Evolutionary conservation across 2,888 invertebrate species (phyloP).

Genomic region (Dugesia japonica): DNA sequence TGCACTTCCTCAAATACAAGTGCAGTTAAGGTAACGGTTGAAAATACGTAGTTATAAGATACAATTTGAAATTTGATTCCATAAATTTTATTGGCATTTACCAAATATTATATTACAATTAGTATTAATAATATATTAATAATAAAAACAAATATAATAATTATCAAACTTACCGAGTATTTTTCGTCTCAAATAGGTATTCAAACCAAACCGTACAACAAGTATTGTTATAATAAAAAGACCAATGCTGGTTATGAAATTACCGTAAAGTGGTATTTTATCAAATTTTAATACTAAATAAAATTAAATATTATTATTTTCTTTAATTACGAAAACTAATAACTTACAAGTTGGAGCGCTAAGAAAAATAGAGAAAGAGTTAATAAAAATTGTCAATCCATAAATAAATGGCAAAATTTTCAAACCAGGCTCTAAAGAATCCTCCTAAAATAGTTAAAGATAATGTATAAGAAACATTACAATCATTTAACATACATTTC

Average conservation of each 20-base stretch:
- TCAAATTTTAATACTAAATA: constrained; percentile 66
- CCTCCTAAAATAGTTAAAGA: constrained; percentile 49
- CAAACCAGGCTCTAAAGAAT: constrained; percentile 68
- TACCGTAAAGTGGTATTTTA: constrained; percentile 70
- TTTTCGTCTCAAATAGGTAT: constrained; percentile 62
- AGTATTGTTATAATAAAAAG: constrained; percentile 59
- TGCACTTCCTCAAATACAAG: too few species aligned
- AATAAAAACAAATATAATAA: too few species aligned
- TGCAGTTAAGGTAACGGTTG: too few species aligned
- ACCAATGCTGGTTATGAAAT: constrained; percentile 56
- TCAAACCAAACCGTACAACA: constrained; percentile 61
- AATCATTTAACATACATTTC: constrained; percentile 44
- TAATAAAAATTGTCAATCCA: constrained; percentile 72
- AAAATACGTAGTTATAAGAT: too few species aligned
- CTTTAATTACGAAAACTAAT: background rate
- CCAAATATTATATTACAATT: too few species aligned
- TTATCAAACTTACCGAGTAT: constrained; percentile 48
- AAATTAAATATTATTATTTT: background rate
- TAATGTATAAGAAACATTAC: too few species aligned
- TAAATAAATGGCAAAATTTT: constrained; percentile 75
- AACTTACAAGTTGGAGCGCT: constrained; percentile 74
- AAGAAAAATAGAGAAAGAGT: constrained; percentile 77
- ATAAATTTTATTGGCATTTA: too few species aligned
- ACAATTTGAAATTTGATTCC: too few species aligned
- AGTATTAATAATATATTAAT: too few species aligned